A percentile compares a stretch with the other conserved stretches of the same genome.
Evolutionary conservation across 2,113 vertebrate species (phyloP).

Genomic region (Mobula hypostoma): DNA sequence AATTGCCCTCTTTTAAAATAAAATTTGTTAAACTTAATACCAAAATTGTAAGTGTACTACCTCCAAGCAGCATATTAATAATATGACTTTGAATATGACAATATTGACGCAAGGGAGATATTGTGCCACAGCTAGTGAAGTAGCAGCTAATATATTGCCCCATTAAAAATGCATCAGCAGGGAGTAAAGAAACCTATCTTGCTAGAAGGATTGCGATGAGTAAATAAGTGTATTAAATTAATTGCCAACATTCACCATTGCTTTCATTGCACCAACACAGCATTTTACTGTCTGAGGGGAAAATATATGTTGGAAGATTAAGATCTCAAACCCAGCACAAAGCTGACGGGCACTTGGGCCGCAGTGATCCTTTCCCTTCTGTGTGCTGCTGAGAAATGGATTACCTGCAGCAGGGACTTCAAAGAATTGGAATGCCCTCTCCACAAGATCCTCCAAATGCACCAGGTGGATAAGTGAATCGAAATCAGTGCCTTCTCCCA

Average conservation of each 20-base stretch:
- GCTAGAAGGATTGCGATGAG: neutral
- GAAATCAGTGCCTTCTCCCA: too few species aligned
- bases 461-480: too few species aligned
- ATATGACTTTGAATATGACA: neutral
- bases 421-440: too few species aligned
- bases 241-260: neutral
- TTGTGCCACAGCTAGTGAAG: neutral
- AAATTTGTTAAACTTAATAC: neutral
- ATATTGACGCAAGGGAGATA: constrained; percentile 2
- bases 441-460: too few species aligned
- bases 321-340: too few species aligned
- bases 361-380: too few species aligned
- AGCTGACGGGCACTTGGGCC: too few species aligned
- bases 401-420: too few species aligned
- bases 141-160: neutral
- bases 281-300: too few species aligned
- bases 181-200: neutral
- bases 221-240: neutral
- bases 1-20: neutral
- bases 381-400: too few species aligned
- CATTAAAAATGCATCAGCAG: constrained; percentile 21
- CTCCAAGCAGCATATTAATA: neutral
- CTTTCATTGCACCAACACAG: too few species aligned
- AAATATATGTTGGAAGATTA: too few species aligned
- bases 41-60: neutral